Evolutionary conservation across 2,113 vertebrate genomes (phyloP).

Genomic region (Notothenia coriiceps): DNA sequence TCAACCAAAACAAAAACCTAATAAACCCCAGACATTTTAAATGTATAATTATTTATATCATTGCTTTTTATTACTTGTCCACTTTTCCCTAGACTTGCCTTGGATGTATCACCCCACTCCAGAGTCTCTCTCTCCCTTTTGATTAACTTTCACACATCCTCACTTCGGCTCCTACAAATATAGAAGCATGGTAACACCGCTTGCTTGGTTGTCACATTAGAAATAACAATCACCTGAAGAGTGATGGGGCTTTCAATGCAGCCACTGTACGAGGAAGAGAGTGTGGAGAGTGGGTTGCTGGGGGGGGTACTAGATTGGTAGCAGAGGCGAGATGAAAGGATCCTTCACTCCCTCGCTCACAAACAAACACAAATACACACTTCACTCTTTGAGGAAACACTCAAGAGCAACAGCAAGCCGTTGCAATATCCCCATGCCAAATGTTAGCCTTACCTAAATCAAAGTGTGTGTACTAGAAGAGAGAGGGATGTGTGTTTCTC

Average conservation of each 20-base stretch:
- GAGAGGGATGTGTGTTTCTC: not conserved
- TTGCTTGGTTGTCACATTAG: constrained; percentile 56
- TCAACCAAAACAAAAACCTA: not conserved
- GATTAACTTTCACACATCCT: not conserved
- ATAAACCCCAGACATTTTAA: not conserved
- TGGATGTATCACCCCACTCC: not conserved
- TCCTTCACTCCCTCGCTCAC: constrained; percentile 25
- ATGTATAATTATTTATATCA: not conserved
- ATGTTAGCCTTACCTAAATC: constrained; percentile 55
- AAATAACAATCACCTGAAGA: constrained; percentile 48
- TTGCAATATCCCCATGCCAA: constrained; percentile 51
- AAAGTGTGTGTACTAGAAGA: constrained; percentile 41
- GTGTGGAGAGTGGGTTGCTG: constrained; percentile 24
- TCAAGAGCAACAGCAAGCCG: constrained; percentile 18
- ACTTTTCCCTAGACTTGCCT: not conserved
- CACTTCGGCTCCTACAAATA: constrained; percentile 25
- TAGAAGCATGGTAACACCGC: constrained; percentile 29
- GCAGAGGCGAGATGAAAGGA: constrained; percentile 57
- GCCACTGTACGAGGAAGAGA: constrained; percentile 35
- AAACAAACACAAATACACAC: constrained; percentile 22
- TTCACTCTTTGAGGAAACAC: constrained; percentile 12
- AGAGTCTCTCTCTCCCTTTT: not conserved
- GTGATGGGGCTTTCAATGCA: constrained; percentile 59
- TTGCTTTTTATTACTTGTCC: not conserved
- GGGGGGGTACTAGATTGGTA: constrained; percentile 22